Conservation (phyloP, 2,888 invertebrate genomes). For the Poecilus cupreus region DNA sequence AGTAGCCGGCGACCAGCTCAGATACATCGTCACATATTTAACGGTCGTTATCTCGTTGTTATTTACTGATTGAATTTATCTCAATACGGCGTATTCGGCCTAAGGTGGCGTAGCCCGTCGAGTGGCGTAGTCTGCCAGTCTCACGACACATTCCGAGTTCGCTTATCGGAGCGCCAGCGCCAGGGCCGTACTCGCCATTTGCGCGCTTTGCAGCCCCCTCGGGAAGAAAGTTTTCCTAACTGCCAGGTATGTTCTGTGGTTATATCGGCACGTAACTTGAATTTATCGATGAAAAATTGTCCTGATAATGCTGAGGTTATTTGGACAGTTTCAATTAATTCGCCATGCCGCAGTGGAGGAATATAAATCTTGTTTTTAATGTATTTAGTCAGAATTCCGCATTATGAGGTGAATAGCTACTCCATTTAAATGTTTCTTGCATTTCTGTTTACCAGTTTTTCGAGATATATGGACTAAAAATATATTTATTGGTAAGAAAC, state of each 20-base stretch:
- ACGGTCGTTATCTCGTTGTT: constrained; percentile 31
- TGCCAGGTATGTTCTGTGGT: constrained; percentile 6
- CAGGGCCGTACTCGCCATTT: not conserved
- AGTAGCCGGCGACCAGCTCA: not conserved
- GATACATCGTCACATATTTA: constrained; percentile 49
- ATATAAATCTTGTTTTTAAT: not conserved
- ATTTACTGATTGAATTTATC: constrained; percentile 48
- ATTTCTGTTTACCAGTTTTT: too few relatives aligned
- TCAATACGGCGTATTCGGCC: not conserved
- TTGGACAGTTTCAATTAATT: not conserved
- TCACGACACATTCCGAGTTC: constrained; percentile 3
- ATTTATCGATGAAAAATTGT: constrained; percentile 18
- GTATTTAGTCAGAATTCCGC: not conserved
- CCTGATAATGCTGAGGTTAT: constrained; percentile 6
- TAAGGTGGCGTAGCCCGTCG: not conserved
- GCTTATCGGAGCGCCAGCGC: not conserved
- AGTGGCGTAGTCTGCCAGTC: not conserved
- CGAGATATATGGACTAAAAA: too few relatives aligned
- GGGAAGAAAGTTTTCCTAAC: constrained; percentile 25
- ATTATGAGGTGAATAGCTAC: too few relatives aligned
- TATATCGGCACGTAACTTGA: not conserved
- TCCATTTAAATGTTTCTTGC: too few relatives aligned
- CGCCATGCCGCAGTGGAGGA: too few relatives aligned
- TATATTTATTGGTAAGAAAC: too few relatives aligned
- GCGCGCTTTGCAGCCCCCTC: not conserved